Evolutionary conservation across 1,140 invertebrate genomes (phyloP).

Genomic region (Drosophila miranda): DNA sequence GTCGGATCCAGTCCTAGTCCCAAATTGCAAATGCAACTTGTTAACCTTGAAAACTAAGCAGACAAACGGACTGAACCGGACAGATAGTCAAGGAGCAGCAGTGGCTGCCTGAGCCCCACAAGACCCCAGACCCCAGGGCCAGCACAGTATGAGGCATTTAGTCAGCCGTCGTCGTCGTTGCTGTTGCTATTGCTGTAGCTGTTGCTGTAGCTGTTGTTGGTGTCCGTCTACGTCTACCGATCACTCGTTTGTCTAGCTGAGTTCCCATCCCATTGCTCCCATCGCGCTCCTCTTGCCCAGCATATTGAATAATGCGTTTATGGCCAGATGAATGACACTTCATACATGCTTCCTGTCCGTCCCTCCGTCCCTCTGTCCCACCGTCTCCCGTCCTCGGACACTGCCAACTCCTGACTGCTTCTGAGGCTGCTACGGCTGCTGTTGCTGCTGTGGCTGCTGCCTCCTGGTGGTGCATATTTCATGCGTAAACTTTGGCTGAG

Average conservation of each 20-base stretch:
- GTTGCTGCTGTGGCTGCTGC: conserved; percentile 19
- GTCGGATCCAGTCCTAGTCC: conserved; percentile 48
- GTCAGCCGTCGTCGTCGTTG: conserved; percentile 61
- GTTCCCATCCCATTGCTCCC: conserved; percentile 25
- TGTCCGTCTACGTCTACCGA: conserved; percentile 59
- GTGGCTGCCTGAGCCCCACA: conserved; percentile 38
- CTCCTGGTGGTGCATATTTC: conserved; percentile 69
- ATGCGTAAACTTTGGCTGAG: conserved; percentile 73
- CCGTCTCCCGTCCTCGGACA: neutral
- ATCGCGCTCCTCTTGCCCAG: conserved; percentile 5
- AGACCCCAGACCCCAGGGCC: conserved; percentile 57
- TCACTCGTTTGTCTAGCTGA: conserved; percentile 76
- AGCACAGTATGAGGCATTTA: conserved; percentile 77
- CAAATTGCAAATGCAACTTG: conserved; percentile 78
- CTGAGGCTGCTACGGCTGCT: conserved; percentile 13
- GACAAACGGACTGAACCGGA: conserved; percentile 47
- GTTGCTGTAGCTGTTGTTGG: conserved; percentile 44
- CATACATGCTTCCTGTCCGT: conserved; percentile 64
- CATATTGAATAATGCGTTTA: conserved; percentile 79
- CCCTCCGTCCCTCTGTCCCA: conserved; percentile 11
- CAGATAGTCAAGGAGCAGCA: conserved; percentile 48
- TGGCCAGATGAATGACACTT: conserved; percentile 79
- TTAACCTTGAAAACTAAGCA: conserved; percentile 72
- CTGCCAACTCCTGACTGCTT: conserved; percentile 5
- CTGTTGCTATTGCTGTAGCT: conserved; percentile 18